Percentiles rank a stretch among this genome's conserved stretches.
Evolutionary conservation across 2,888 invertebrate genomes (phyloP).

Genomic region (Antitype chi): DNA sequence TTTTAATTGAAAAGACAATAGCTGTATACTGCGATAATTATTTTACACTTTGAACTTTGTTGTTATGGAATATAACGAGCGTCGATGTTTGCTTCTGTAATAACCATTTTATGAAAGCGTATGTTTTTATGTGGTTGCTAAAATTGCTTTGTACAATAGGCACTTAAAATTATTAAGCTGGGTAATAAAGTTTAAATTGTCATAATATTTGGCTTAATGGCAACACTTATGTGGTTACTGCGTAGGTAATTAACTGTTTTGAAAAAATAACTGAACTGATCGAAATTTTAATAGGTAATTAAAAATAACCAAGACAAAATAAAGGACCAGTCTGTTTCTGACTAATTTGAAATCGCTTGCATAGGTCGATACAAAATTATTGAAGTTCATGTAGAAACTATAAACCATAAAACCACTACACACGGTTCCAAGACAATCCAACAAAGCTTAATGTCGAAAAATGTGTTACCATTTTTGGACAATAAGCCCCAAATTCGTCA

Average conservation of each 20-base stretch:
- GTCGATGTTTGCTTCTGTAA: conserved; percentile 48
- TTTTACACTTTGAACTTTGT: conserved; percentile 44
- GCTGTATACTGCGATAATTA: conserved; percentile 42
- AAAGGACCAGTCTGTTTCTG: neutral
- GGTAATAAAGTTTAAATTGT: conserved; percentile 43
- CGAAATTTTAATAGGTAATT: neutral
- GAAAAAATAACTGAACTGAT: conserved; percentile 2
- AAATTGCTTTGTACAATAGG: conserved; percentile 27
- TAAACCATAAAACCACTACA: neutral
- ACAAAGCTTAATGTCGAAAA: conserved; percentile 1
- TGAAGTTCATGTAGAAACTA: neutral
- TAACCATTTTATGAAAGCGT: conserved; percentile 52
- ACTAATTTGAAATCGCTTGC: neutral
- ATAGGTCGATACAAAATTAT: neutral
- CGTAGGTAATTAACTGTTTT: neutral
- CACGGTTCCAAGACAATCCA: conserved; percentile 1
- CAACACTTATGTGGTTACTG: conserved; percentile 11
- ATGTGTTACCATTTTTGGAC: conserved; percentile 13
- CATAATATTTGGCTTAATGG: conserved; percentile 38
- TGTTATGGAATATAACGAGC: conserved; percentile 42
- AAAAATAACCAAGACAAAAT: neutral
- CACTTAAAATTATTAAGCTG: conserved; percentile 49
- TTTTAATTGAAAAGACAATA: conserved; percentile 60
- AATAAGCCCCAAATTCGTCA: neutral
- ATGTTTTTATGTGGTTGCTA: conserved; percentile 51